Evolutionary conservation across 2,113 vertebrate genomes (phyloP), one percentile per base, ranked within the genome.

Genomic region (Vulpes ferrilata): DNA sequence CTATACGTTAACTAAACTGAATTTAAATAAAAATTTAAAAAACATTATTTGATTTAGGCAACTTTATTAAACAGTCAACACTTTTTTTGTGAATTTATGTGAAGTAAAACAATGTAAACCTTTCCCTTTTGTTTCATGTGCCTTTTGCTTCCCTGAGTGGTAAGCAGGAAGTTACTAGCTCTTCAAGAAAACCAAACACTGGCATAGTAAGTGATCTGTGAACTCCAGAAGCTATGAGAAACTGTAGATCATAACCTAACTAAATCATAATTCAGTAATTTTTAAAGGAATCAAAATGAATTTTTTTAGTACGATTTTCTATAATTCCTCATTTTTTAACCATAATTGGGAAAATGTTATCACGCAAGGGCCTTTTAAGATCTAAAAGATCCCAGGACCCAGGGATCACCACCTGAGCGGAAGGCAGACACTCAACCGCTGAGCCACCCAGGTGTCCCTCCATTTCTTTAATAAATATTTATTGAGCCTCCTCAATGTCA

Each of bases 251-350:
- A 67, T 55, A 94, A 60, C 32, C 32, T 86, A 73, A 3, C 15
- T 48, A 38, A 85, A 78, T 76, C 11, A 17, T 48, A 65, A n/a
- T 9, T 27, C 10, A 80, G 23, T 51, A 20, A 16, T 22, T 93
- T 92, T 59, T 3, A 32, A 81, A 78, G 48, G 87, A 76, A 71
- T 67, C 13, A 82, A 62, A 78, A 71, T 15, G 12, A 74, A 65
- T 69, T 38, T 12, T 92, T 94, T 87, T 30, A 86, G 57, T 87
- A 93, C 1, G 11, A 1, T 69, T 90, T 93, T 93, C 35, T 88
- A 1, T 64, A 88, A 32, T 30, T 82, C 53, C 22, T 86, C 69
- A 27, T 67, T 57, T 92, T 91, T 83, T 64, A 80, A 53, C 22
- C 17, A 2, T 65, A 67, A 78, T 20, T 65, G 55, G 19, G 74